phyloP scores from a whole-genome alignment of 2,888 invertebrate species.

The Thelaira solivaga region DNA sequence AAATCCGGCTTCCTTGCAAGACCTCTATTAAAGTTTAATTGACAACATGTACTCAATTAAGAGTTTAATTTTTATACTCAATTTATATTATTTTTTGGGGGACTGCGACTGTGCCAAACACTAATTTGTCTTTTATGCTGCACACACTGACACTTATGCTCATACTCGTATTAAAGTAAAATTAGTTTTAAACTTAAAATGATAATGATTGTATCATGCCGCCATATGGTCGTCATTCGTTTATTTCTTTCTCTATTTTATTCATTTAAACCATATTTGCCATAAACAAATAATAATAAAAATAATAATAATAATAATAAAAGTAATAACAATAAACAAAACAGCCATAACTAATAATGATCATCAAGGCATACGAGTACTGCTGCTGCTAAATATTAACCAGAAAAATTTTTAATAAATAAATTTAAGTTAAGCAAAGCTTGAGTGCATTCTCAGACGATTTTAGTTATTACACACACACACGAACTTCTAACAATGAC shows the following conservation, averaged over 20 bases:
- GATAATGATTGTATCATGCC: slow-evolving; percentile 40
- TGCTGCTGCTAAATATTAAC: no score
- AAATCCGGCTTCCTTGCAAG: no score
- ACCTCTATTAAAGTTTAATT: no score
- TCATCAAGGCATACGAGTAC: neutral
- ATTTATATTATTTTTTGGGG: no score
- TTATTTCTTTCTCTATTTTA: slow-evolving; percentile 20
- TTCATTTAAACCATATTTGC: slow-evolving; percentile 59
- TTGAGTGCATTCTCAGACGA: slow-evolving; percentile 12
- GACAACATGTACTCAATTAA: no score
- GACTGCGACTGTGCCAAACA: no score
- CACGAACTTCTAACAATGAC: no score
- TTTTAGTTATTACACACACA: no score
- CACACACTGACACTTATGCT: no score
- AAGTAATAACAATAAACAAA: slow-evolving; percentile 42
- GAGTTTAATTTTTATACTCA: no score
- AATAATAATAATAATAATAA: slow-evolving; percentile 30
- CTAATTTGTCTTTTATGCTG: neutral
- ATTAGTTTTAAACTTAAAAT: no score
- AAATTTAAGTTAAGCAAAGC: neutral
- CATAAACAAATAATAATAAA: slow-evolving; percentile 24
- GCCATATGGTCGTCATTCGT: slow-evolving; percentile 53
- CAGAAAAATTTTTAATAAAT: neutral
- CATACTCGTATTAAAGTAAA: neutral
- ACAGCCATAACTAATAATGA: slow-evolving; percentile 25